Evolutionary conservation across 2,113 vertebrate genomes (phyloP).

Genomic region (Charadrius vociferus): DNA sequence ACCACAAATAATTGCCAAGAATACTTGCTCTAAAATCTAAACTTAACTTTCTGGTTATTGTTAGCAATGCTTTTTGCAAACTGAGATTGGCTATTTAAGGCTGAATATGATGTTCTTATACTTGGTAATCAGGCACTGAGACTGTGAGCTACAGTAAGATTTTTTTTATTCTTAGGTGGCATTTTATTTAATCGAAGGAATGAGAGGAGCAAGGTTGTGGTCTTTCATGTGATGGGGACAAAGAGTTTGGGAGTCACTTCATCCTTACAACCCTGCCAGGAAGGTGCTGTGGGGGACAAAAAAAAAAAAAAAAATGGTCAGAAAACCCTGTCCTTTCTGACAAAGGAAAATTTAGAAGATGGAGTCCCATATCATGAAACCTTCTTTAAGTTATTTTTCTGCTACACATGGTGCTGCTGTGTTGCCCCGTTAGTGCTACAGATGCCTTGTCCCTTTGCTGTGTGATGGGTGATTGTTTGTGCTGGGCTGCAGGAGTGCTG

Average conservation of each 20-base stretch:
- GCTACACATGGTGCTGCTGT: neutral
- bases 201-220: neutral
- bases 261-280: neutral
- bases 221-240: neutral
- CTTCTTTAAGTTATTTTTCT: neutral
- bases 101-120: neutral
- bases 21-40: neutral
- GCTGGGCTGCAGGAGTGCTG: neutral
- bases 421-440: rapidly evolving
- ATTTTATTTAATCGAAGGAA: neutral
- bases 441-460: neutral
- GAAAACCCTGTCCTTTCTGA: neutral
- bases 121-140: neutral
- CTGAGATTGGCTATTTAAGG: neutral
- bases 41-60: neutral
- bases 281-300: neutral
- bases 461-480: neutral
- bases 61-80: neutral
- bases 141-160: neutral
- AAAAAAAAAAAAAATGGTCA: neutral
- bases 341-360: neutral
- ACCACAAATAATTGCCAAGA: constrained; percentile 12
- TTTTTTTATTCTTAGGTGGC: neutral
- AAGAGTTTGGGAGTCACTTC: neutral
- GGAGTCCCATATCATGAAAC: rapidly evolving